phyloP scores from a whole-genome alignment of 2,113 vertebrate genomes.

The Rhea americana region DNA sequence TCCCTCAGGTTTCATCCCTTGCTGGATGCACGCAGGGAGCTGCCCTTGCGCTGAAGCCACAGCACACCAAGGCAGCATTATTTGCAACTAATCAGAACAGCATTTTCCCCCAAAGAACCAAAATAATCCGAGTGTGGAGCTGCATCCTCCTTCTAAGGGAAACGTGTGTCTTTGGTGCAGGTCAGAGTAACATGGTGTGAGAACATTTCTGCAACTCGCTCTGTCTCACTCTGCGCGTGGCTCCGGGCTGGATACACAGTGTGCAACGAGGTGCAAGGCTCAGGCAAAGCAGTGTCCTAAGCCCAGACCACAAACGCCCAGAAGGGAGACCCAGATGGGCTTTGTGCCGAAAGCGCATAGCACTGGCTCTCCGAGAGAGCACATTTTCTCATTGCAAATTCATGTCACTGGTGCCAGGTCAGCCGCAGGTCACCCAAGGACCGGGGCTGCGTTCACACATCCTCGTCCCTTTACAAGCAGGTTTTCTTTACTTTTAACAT shows the following conservation, averaged over 20 bases:
- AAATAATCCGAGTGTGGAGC: too few species aligned
- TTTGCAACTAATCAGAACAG: too few species aligned
- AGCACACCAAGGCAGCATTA: too few species aligned
- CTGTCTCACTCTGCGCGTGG: too few species aligned
- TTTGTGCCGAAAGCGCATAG: background rate
- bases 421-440: background rate
- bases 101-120: background rate
- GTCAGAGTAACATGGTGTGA: background rate
- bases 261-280: too few species aligned
- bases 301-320: background rate
- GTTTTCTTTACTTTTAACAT: background rate
- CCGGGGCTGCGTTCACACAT: rapidly evolving
- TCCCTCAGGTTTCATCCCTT: background rate
- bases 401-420: too few species aligned
- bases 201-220: background rate
- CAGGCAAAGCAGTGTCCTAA: background rate
- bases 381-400: background rate
- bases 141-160: background rate
- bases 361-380: background rate
- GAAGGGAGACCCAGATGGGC: background rate
- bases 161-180: background rate
- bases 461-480: background rate
- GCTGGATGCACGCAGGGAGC: rapidly evolving
- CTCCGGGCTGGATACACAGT: background rate
- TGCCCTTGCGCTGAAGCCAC: background rate